Percentiles rank a stretch among this genome's conserved stretches.
Conservation (phyloP, 2,113 vertebrate species). For the Gambusia affinis region DNA sequence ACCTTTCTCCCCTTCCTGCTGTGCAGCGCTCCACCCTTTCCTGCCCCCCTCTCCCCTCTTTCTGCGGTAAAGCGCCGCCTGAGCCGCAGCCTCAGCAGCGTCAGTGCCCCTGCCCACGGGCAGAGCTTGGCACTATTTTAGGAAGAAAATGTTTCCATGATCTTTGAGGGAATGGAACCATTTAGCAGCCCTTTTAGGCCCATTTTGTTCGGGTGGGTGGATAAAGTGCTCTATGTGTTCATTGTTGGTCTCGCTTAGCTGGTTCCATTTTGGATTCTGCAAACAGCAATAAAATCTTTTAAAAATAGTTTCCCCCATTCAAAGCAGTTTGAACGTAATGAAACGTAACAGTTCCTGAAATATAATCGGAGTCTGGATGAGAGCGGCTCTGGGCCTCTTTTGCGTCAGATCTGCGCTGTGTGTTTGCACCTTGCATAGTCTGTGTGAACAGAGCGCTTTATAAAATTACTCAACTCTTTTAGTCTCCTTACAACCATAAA, state of each 20-base stretch:
- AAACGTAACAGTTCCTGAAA: background rate
- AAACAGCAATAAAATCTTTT: background rate
- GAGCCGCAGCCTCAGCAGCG: conserved; percentile 54
- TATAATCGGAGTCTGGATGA: too few species aligned
- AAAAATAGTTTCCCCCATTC: background rate
- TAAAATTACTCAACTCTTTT: background rate
- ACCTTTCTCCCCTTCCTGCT: background rate
- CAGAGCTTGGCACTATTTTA: conserved; percentile 68
- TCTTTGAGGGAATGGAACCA: conserved; percentile 57
- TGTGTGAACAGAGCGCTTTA: background rate
- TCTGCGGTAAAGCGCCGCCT: conserved; percentile 44
- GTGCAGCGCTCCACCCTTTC: conserved; percentile 52
- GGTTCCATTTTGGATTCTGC: background rate
- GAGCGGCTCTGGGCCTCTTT: too few species aligned
- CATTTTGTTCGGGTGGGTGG: conserved; percentile 48
- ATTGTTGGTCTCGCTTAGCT: background rate
- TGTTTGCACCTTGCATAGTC: background rate
- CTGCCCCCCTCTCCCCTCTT: conserved; percentile 15
- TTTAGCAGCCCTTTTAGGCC: conserved; percentile 68
- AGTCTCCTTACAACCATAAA: background rate
- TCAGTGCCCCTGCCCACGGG: conserved; percentile 59
- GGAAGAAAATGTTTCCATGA: conserved; percentile 75
- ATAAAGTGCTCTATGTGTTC: conserved; percentile 10
- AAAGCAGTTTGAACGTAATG: background rate
- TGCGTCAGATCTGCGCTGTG: background rate